A percentile compares a stretch with the other conserved stretches of the same genome.
Conservation (phyloP, 2,797 vertebrate species). For the Macrochelys suwanniensis region DNA sequence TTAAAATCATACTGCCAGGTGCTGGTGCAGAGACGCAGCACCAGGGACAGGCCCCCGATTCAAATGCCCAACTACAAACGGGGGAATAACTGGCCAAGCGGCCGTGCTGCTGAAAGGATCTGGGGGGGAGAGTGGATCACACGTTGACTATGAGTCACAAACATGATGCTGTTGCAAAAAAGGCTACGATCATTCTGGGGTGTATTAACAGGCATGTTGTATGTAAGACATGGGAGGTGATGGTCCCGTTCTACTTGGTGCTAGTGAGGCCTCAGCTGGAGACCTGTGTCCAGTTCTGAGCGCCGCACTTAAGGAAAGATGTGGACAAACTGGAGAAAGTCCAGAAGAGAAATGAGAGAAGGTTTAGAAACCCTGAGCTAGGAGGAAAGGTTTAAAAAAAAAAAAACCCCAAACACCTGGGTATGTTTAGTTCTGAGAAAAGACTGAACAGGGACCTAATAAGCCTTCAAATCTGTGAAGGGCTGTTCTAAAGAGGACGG, state of each 20-base stretch:
- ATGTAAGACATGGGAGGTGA: background rate
- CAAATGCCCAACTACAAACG: background rate
- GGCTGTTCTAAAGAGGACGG: background rate
- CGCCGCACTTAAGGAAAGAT: background rate
- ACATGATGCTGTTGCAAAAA: background rate
- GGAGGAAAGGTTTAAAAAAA: no score
- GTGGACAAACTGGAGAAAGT: background rate
- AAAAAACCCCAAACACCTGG: no score
- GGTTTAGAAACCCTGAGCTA: background rate
- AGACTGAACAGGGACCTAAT: no score
- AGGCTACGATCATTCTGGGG: background rate
- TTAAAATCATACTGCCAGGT: background rate
- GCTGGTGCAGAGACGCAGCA: background rate
- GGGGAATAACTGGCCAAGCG: background rate
- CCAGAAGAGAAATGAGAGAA: background rate
- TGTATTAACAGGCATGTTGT: background rate
- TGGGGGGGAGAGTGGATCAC: background rate
- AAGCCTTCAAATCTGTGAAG: no score
- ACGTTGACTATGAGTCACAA: background rate
- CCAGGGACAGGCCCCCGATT: background rate
- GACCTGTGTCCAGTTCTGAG: no score
- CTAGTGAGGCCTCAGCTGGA: background rate
- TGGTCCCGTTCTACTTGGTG: fast-evolving
- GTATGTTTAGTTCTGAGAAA: no score
- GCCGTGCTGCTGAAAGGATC: fast-evolving